These are phyloP conservation scores for Schizopygopsis pylzovi DNA, from an alignment of 2,797 vertebrate genomes.

Conservation along the genomic window DNA sequence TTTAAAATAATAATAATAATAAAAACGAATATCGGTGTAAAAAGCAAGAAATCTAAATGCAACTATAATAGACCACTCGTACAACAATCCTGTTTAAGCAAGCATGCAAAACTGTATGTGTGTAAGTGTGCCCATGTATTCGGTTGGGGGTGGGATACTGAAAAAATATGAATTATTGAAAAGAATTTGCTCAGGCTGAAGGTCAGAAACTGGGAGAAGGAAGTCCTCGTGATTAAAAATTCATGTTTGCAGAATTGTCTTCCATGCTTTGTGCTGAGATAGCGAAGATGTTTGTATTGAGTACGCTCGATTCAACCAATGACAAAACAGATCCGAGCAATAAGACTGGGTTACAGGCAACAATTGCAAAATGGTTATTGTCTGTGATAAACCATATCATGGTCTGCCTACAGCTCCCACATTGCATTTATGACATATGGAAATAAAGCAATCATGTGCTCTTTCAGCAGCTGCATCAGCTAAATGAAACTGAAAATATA, in stretches of 20 bases:
- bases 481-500: background rate
- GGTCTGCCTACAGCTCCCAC: constrained; percentile 14
- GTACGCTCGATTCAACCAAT: constrained; percentile 61
- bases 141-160: constrained; percentile 65
- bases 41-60: background rate
- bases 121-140: constrained; percentile 32
- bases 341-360: constrained; percentile 17
- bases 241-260: constrained; percentile 80
- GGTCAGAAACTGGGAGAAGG: constrained; percentile 75
- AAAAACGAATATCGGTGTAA: background rate
- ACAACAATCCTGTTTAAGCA: constrained; percentile 15
- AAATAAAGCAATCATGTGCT: background rate
- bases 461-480: constrained; percentile 2
- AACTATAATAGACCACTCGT: background rate
- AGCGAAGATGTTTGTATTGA: constrained; percentile 62
- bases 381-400: constrained; percentile 42
- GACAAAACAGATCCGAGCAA: constrained; percentile 57
- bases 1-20: background rate
- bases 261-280: constrained; percentile 67
- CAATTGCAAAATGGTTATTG: constrained; percentile 33
- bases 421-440: constrained; percentile 6
- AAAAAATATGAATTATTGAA: constrained; percentile 81
- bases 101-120: constrained; percentile 17
- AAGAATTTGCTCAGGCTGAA: constrained; percentile 80
- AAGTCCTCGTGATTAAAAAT: constrained; percentile 79